Evolutionary conservation across 2,888 invertebrate genomes (phyloP).

Genomic region (Keiferia lycopersicella): DNA sequence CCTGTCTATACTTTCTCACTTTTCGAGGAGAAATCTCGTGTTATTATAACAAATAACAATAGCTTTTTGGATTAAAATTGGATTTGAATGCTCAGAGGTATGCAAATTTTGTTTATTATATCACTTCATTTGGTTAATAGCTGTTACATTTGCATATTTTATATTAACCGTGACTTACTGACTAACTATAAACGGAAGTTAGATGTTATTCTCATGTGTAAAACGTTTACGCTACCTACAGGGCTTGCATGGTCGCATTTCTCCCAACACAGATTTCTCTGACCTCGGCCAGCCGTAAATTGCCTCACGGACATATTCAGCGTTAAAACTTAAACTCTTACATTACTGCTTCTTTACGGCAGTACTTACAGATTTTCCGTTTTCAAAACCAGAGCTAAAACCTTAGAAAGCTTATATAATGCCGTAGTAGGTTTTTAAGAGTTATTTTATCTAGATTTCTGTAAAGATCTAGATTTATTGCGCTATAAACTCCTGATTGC

Average conservation of each 20-base stretch:
- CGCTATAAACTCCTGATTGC: not conserved
- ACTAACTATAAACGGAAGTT: not conserved
- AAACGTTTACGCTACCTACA: not conserved
- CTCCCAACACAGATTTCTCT: slow-evolving; percentile 21
- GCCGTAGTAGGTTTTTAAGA: not conserved
- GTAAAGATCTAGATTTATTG: not conserved
- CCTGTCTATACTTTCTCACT: not conserved
- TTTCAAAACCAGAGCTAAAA: not conserved
- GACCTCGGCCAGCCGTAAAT: slow-evolving; percentile 16
- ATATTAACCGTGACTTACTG: slow-evolving; percentile 5
- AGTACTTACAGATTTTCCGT: not conserved
- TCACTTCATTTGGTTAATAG: not conserved
- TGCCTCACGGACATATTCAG: not conserved
- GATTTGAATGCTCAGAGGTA: not conserved
- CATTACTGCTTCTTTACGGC: not conserved
- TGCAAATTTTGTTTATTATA: slow-evolving; percentile 8
- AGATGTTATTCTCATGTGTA: not conserved
- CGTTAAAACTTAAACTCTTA: not conserved
- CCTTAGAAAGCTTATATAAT: not conserved
- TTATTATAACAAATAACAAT: not conserved
- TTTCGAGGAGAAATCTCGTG: not conserved
- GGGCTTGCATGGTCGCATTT: slow-evolving; percentile 13
- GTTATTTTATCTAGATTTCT: slow-evolving; percentile 1
- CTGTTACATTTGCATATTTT: slow-evolving; percentile 2
- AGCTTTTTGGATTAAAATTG: not conserved